Base-by-base conservation (phyloP, 2,113 vertebrate genomes). In the Sialia sialis region DNA sequence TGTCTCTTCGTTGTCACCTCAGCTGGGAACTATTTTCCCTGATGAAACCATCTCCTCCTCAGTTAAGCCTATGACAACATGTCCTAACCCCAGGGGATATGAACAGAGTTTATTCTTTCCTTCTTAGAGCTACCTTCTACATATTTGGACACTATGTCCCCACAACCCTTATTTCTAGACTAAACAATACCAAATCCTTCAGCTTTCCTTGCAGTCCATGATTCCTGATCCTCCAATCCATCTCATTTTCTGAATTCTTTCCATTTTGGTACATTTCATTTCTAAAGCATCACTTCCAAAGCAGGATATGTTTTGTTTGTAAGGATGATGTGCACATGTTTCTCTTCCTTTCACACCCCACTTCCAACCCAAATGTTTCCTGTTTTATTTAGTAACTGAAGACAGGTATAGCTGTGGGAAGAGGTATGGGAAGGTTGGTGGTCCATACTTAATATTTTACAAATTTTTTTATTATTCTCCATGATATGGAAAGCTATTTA, bases 101-200 rank as follows among this genome's bases (percentile, higher is more conserved):
- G 75, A 90, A 78, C 32, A 62, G 39, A 38, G 30, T 94, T 95
- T 93, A 77, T 90, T 90, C 75, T 84, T 87, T 83, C 75, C 59
- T 91, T 11, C 46, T 66, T 36, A 80, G 54, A 85, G 70, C 67
- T 95, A 87, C 88, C 76, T 93, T 95, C 68, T 80, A 69, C 58
- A 73, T 93, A 87, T 93, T 94, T 96, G 84, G 90, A 93, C 70
- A 39, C 34, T 43, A 26, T 76, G 79, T 79, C 82, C 88, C 32
- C 59, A 51, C 46, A 91, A 29, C 69, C 46, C 43, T 88, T 63
- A 93, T 85, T 93, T 93, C 85, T 87, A 95, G 92, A 83, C 92
- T 93, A 95, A 96, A 94, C 95, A 95, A 73, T 69, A 80, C 51
- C 41, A 88, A 95, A 92, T 91, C 94, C 92, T 90, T 85, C 79